Base-by-base conservation (phyloP, 2,797 vertebrate genomes). In the Enteromius unitaeniatus region DNA sequence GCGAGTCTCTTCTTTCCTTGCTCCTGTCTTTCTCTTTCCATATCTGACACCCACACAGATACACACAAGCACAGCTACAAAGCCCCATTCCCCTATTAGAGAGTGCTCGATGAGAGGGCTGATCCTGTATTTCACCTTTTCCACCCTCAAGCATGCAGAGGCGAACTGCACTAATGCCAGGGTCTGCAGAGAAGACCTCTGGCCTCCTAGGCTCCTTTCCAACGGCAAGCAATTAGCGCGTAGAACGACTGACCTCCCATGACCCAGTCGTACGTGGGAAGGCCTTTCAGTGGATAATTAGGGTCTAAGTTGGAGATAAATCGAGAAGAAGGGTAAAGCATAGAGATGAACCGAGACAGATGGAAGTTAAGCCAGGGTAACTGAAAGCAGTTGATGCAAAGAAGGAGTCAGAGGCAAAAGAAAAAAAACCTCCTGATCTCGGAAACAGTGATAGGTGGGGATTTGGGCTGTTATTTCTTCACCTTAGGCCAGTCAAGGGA, bases 191-290 rank as follows among this genome's bases (percentile, higher is more conserved):
- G 4, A 34, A 23, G 72, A 60, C 49, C 51, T 65, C 6, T 15
- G 13, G 79, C 87, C 90, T 91, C 89, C 88, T 86, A 85, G 65
- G 67, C 78, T 91, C 89, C 87, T 88, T 88, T 86, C 87, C 89
- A 91, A 91, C 87, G 70, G 82, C 83, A 91, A 92, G 93, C 94
- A 95, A 95, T 95, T 95, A 95, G 92, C 42, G 73, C 90, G 88
- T 88, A 72, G 91, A 90, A 92, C 77, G 15, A 77, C 87, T 93
- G 93, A 94, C 92, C 94, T 60, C 85, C 73, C 82, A 79, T 93
- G 93, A 94, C 93, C 93, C 86, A 81, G 78, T 62, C 6, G 90
- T 90, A 87, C 70, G 83, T 88, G 90, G 79, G 86, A 60, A 82
- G 62, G 58, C 55, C 87, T 79, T 51, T 78, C 45, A 88, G 87